Conservation (phyloP, 2,113 vertebrate genomes). For the Podiceps cristatus region DNA sequence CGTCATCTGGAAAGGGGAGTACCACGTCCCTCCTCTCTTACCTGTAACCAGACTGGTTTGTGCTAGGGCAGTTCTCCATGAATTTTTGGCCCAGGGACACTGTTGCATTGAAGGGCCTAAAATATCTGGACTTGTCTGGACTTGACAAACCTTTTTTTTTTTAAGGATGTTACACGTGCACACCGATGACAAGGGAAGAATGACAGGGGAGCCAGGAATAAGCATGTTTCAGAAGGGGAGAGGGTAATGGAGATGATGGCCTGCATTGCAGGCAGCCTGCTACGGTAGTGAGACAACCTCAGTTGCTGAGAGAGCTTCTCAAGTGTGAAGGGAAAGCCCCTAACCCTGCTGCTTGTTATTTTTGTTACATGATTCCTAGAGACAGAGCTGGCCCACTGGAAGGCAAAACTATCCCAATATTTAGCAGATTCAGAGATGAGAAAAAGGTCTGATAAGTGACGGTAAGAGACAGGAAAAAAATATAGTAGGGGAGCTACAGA, state of each 20-base stretch:
- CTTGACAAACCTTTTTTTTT: not conserved
- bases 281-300: not conserved
- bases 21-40: not conserved
- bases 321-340: not conserved
- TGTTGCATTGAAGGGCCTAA: not conserved
- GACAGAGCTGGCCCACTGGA: not conserved
- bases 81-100: not conserved
- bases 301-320: not conserved
- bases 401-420: not conserved
- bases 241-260: not conserved
- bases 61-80: not conserved
- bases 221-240: not conserved
- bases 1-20: not conserved
- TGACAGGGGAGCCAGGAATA: not conserved
- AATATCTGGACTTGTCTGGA: not conserved
- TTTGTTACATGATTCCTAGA: not conserved
- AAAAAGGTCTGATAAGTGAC: not conserved
- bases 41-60: not conserved
- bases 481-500: not conserved
- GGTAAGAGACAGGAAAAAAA: not conserved
- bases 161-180: not conserved
- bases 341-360: not conserved
- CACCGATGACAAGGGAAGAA: not conserved
- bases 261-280: not conserved
- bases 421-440: not conserved